Evolutionary conservation across 2,113 vertebrate species (phyloP).

Genomic region (Corydoras sp.): DNA sequence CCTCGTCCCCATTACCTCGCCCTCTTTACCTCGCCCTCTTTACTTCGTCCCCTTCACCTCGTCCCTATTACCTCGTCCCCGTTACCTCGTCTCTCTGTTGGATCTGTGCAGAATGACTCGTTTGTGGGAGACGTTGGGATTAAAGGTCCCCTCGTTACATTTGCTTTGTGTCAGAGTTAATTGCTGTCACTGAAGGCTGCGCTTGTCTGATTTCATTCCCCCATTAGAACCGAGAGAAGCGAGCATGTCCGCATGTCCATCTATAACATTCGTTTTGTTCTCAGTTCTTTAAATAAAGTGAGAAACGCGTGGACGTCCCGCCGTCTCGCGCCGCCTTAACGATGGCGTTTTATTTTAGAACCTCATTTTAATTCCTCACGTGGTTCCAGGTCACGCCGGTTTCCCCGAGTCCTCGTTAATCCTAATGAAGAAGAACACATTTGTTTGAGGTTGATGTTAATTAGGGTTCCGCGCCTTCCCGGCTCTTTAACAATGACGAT

Average conservation of each 20-base stretch:
- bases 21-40: too few species aligned
- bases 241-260: too few species aligned
- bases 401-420: not conserved
- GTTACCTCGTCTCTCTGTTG: constrained; percentile 22
- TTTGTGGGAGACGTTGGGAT: constrained; percentile 9
- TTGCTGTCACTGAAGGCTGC: constrained; percentile 17
- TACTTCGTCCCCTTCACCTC: too few species aligned
- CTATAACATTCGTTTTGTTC: too few species aligned
- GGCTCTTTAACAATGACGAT: constrained; percentile 19
- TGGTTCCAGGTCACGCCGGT: not conserved
- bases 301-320: too few species aligned
- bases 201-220: not conserved
- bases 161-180: constrained; percentile 15
- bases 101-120: constrained; percentile 28
- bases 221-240: too few species aligned
- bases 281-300: too few species aligned
- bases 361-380: not conserved
- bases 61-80: too few species aligned
- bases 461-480: constrained; percentile 2
- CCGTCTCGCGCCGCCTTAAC: too few species aligned
- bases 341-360: too few species aligned
- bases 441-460: constrained; percentile 12
- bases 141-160: not conserved
- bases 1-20: too few species aligned
- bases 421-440: not conserved